Base-by-base conservation (phyloP, 2,888 invertebrate species). In the Tupiocoris notatus region DNA sequence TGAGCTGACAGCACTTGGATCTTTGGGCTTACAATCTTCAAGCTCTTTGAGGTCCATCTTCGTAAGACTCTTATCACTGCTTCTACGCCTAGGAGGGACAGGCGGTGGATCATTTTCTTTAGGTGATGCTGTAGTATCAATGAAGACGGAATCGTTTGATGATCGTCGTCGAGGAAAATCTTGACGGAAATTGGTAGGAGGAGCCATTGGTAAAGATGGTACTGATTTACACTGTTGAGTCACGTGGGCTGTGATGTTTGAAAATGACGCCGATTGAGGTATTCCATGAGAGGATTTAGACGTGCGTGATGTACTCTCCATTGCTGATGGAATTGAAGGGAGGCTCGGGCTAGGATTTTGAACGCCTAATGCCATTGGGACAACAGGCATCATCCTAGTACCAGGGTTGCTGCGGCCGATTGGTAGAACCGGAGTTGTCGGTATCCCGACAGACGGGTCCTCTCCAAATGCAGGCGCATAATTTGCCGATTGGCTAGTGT, bases 51-150 rank as follows among this genome's bases (percentile, higher is more conserved):
- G 24, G 21, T 75, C 75, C 75, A 67, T 67, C 58, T 64, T 62
- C 17, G 73, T 62, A 1, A 73, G 39, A 20, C 62, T 62, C 75
- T 81, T 81, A 24, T 81, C 81, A 18, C 79, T 80, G 76, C 82
- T 82, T 66, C 79, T 79, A 39, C 82, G 77, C 22, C 82, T 76
- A 2, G 82, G 82, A 1, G 82, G 82, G 16, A 82, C 82, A n/a
- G 82, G 81, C 2, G 82, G 82, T 2, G 82, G 80, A 23, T 79
- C 79, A 7, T 64, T 54, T 39, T 64, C 71, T 64, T 67, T 65
- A 16, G 62, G 18, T n/a, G 56, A 75, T 17, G 25, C 64, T 23
- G 23, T 23, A 1, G 66, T 39, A 18, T 73, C 73, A 6, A 25
- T 23, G 61, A 75, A 75, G 6, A 75, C 67, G 0, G 75, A 75